Evolutionary conservation across 2,797 vertebrate genomes (phyloP).

Genomic region (Macroramphosus scolopax): DNA sequence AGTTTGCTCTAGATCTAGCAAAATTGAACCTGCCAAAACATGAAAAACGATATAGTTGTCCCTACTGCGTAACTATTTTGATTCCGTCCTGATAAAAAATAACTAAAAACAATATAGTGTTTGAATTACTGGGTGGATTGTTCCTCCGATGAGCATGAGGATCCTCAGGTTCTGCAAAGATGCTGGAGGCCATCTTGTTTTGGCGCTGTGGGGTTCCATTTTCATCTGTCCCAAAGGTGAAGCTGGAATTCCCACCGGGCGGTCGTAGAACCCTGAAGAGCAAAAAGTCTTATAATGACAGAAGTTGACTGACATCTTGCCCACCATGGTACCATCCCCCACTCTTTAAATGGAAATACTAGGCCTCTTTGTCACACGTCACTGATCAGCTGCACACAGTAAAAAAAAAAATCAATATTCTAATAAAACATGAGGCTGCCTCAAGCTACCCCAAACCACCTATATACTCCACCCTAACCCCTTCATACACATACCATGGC

Average conservation of each 20-base stretch:
- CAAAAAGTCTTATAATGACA: constrained; percentile 19
- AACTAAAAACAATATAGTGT: not conserved
- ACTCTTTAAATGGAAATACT: constrained; percentile 22
- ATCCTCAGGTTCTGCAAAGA: constrained; percentile 89
- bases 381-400: constrained; percentile 31
- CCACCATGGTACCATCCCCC: not conserved
- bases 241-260: constrained; percentile 91
- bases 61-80: too few relatives aligned
- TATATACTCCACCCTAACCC: constrained; percentile 40
- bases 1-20: constrained; percentile 24
- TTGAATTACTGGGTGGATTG: constrained; percentile 73
- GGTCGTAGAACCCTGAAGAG: constrained; percentile 87
- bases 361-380: constrained; percentile 14
- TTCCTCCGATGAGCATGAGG: constrained; percentile 80
- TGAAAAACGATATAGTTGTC: too few relatives aligned
- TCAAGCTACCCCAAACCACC: constrained; percentile 30
- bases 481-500: too few relatives aligned
- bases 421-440: constrained; percentile 52
- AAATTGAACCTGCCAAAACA: constrained; percentile 19
- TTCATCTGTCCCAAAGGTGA: constrained; percentile 87
- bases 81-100: too few relatives aligned
- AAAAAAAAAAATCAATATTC: constrained; percentile 49
- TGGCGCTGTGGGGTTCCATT: constrained; percentile 83
- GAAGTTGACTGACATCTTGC: constrained; percentile 7
- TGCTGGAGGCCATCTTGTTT: constrained; percentile 93